Evolutionary conservation across 2,888 invertebrate species (phyloP), one percentile per base, ranked within the genome.

Genomic region (Zaprionus obscuricornis): DNA sequence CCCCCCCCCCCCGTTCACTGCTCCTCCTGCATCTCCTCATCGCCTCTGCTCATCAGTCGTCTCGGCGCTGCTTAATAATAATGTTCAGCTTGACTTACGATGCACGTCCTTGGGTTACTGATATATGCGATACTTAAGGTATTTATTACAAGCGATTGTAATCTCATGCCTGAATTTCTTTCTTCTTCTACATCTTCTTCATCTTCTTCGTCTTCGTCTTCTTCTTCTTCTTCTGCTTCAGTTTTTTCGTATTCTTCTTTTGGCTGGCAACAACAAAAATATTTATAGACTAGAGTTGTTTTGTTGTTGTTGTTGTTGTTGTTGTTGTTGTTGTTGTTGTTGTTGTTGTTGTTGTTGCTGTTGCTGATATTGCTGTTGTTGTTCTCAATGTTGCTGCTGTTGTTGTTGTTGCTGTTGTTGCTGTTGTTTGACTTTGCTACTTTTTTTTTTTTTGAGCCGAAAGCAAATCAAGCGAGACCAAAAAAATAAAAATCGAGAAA

Each of bases 41-140:
- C 26, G 10, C 18, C 27, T 14, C 17, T 8, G 5, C 31, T 24
- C 20, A 33, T 10, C 29, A 8, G 40, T 27, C 24, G 22, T 10
- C 60, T 8, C 13, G 54, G 62, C 73, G 66, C 33, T 79, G 68
- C 77, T 84, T 86, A 85, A 85, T 85, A 85, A 82, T 70, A 85
- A 85, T 82, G 85, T 86, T 75, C 74, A 57, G 65, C 65, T 65
- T 84, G 84, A 84, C 83, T 82, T 84, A 85, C 85, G 85, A 74
- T 79, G 63, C 79, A 82, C 86, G 84, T 84, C 84, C 84, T 86
- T 85, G 84, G 85, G 79, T 84, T 72, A 78, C 85, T 86, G 87
- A 87, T 79, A 87, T 82, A 87, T 83, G 87, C 76, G 88, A 87
- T 87, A 88, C 85, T 87, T 88, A 87, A 87, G 79, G 88, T 87